Evolutionary conservation across 2,113 vertebrate species (phyloP).

Genomic region (Tyrannus savana): DNA sequence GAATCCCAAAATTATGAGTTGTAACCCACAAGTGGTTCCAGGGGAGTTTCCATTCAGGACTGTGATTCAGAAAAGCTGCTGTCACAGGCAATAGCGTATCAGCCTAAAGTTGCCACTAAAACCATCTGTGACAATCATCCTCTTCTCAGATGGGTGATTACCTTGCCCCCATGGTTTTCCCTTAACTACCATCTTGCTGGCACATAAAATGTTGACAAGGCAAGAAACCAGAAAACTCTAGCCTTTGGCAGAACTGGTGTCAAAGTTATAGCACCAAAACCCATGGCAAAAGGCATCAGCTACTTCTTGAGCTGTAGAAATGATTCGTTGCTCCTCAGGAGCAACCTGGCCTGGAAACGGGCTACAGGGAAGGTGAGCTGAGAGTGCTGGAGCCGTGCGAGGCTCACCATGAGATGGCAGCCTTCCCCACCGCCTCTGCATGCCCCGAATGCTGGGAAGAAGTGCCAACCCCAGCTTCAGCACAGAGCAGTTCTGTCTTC

Average conservation of each 20-base stretch:
- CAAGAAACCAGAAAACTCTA: neutral
- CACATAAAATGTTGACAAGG: neutral
- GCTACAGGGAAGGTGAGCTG: neutral
- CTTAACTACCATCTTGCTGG: constrained; percentile 3
- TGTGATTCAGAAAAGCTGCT: constrained; percentile 56
- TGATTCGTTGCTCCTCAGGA: neutral
- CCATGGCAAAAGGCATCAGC: neutral
- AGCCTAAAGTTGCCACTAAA: constrained; percentile 15
- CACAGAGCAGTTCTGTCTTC: constrained; percentile 58
- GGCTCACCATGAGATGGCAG: constrained; percentile 67
- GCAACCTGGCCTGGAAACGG: neutral
- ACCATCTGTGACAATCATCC: neutral
- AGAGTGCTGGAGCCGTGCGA: neutral
- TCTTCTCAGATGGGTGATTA: neutral
- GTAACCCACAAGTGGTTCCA: constrained; percentile 59
- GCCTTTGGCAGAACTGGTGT: neutral
- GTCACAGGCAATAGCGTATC: neutral
- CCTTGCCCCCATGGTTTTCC: neutral
- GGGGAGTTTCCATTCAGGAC: constrained; percentile 63
- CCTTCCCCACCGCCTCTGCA: constrained; percentile 3
- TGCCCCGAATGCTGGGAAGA: neutral
- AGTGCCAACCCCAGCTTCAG: neutral
- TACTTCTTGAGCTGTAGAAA: neutral
- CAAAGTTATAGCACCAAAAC: neutral
- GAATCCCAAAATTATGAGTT: constrained; percentile 67